phyloP scores from a whole-genome alignment of 1,140 invertebrate genomes.

The Limonius californicus region DNA sequence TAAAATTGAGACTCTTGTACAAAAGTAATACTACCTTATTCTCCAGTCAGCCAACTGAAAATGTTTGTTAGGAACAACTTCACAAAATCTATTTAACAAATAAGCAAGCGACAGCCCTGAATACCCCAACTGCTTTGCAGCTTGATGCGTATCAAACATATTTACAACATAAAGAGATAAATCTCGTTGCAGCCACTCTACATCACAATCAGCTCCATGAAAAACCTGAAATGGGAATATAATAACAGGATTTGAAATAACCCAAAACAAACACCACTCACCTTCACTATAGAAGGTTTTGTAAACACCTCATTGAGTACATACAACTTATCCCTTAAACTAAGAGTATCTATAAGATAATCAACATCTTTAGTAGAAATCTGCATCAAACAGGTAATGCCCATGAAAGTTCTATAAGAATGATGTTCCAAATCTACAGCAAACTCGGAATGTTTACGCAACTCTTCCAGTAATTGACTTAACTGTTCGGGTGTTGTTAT shows the following conservation, averaged over 20 bases:
- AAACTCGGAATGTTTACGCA: constrained; percentile 66
- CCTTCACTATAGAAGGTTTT: constrained; percentile 86
- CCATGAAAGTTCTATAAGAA: constrained; percentile 76
- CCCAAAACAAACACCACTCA: too few species aligned
- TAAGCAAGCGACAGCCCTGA: constrained; percentile 72
- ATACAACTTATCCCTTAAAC: constrained; percentile 76
- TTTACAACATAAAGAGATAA: constrained; percentile 94
- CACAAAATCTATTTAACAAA: constrained; percentile 77
- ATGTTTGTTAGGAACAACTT: constrained; percentile 78
- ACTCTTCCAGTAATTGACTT: constrained; percentile 59
- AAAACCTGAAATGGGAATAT: constrained; percentile 61
- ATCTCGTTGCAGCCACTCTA: constrained; percentile 94
- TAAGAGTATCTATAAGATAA: constrained; percentile 88
- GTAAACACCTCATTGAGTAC: constrained; percentile 90
- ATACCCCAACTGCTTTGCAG: constrained; percentile 72
- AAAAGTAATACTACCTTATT: constrained; percentile 56
- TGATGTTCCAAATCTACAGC: constrained; percentile 90
- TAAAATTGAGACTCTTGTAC: background rate
- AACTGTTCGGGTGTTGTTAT: constrained; percentile 67
- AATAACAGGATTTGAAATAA: too few species aligned
- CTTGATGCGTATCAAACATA: constrained; percentile 95
- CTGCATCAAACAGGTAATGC: constrained; percentile 91
- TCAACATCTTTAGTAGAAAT: constrained; percentile 85
- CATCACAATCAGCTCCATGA: constrained; percentile 87
- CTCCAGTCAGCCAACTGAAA: constrained; percentile 97